phyloP scores from a whole-genome alignment of 2,113 vertebrate species.

The Onychostoma macrolepis region DNA sequence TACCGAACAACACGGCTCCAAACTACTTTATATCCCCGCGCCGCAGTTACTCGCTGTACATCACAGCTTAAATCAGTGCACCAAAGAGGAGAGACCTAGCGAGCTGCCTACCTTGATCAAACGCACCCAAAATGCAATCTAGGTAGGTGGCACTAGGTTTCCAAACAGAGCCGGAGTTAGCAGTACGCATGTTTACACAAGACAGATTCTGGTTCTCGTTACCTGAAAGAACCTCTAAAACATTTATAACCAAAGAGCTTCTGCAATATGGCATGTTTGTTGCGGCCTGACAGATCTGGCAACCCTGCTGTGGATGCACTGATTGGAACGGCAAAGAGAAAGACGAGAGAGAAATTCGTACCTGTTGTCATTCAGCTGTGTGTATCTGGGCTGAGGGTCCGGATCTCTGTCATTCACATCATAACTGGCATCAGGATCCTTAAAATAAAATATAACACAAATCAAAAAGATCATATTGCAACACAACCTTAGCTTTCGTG shows the following conservation, averaged over 20 bases:
- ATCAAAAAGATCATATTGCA: not conserved
- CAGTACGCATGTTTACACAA: not conserved
- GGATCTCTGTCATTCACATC: constrained; percentile 96
- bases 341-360: constrained; percentile 60
- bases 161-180: not conserved
- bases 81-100: not conserved
- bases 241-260: not conserved
- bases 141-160: not conserved
- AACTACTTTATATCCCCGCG: not conserved
- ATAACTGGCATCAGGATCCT: constrained; percentile 94
- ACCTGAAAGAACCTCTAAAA: constrained; percentile 12
- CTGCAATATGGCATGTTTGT: constrained; percentile 17
- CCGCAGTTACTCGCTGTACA: not conserved
- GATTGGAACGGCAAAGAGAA: not conserved
- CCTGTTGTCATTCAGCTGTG: constrained; percentile 97
- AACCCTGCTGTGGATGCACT: constrained; percentile 19
- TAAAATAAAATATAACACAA: constrained; percentile 40
- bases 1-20: not conserved
- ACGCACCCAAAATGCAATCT: not conserved
- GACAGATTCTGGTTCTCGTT: not conserved
- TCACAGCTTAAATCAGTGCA: not conserved
- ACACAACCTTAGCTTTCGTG: not conserved
- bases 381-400: constrained; percentile 96
- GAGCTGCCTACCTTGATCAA: not conserved
- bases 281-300: constrained; percentile 18